Percentiles rank a stretch among this genome's conserved stretches.
Evolutionary conservation across 2,888 invertebrate genomes (phyloP).

Genomic region (Stegophylla sp.): DNA sequence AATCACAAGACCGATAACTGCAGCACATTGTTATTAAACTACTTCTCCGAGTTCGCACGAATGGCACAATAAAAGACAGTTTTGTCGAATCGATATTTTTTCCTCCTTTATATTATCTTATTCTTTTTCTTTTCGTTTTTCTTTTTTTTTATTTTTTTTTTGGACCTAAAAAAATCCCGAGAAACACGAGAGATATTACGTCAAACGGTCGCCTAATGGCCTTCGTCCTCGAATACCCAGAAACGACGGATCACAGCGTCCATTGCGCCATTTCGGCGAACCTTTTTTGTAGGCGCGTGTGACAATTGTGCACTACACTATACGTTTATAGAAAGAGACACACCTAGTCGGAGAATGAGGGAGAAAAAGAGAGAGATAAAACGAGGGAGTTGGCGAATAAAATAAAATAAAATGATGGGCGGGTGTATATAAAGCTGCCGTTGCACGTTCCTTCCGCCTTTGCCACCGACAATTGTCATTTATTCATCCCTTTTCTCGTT

Average conservation of each 20-base stretch:
- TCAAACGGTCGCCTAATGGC: conserved; percentile 33
- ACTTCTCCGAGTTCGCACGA: too few species aligned
- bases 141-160: neutral
- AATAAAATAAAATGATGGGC: conserved; percentile 18
- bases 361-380: neutral
- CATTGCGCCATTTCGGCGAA: neutral
- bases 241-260: conserved; percentile 19
- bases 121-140: neutral
- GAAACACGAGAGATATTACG: neutral
- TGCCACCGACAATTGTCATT: conserved; percentile 43
- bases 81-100: neutral
- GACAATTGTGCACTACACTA: neutral
- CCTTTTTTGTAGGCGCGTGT: neutral
- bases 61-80: neutral
- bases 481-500: conserved; percentile 5
- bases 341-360: neutral
- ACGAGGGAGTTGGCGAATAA: too few species aligned
- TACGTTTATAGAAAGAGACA: neutral
- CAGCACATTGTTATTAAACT: too few species aligned
- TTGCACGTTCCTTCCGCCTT: conserved; percentile 19
- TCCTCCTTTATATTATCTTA: neutral
- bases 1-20: too few species aligned
- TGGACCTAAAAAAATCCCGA: neutral
- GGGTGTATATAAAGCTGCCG: conserved; percentile 48
- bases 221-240: neutral